Percentiles rank a stretch among this genome's conserved stretches.
Conservation (phyloP, 2,797 vertebrate genomes). For the Amazonetta brasiliensis region DNA sequence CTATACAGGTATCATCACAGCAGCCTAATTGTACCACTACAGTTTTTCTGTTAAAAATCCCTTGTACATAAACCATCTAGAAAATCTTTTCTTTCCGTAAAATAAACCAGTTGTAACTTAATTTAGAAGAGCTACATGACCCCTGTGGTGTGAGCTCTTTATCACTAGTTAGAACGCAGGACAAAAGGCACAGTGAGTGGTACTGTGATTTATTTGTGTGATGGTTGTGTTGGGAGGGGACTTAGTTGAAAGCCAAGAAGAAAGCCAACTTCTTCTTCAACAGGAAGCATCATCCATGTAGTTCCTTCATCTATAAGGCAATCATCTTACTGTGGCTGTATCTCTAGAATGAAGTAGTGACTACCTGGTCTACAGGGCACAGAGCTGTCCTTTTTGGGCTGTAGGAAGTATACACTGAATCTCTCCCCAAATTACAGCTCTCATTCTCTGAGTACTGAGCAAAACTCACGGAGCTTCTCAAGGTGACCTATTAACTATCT, state of each 20-base stretch:
- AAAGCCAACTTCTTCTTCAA: background rate
- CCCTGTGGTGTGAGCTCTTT: background rate
- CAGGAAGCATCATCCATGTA: background rate
- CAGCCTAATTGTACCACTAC: background rate
- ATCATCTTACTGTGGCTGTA: background rate
- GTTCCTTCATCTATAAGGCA: background rate
- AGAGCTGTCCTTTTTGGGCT: background rate
- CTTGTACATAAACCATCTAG: background rate
- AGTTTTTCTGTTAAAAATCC: background rate
- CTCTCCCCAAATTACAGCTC: background rate
- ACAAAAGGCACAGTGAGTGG: background rate
- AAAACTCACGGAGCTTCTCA: background rate
- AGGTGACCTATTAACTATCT: background rate
- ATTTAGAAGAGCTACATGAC: background rate
- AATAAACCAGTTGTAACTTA: background rate
- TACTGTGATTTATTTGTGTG: conserved; percentile 2
- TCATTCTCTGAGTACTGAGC: background rate
- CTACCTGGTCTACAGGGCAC: background rate
- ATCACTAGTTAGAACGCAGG: background rate
- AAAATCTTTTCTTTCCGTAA: background rate
- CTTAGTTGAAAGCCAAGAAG: background rate
- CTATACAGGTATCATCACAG: background rate
- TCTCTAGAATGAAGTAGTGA: background rate
- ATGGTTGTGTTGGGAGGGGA: background rate
- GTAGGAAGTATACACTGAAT: background rate